phyloP scores from a whole-genome alignment of 2,888 invertebrate species.

The Protophormia terraenovae region DNA sequence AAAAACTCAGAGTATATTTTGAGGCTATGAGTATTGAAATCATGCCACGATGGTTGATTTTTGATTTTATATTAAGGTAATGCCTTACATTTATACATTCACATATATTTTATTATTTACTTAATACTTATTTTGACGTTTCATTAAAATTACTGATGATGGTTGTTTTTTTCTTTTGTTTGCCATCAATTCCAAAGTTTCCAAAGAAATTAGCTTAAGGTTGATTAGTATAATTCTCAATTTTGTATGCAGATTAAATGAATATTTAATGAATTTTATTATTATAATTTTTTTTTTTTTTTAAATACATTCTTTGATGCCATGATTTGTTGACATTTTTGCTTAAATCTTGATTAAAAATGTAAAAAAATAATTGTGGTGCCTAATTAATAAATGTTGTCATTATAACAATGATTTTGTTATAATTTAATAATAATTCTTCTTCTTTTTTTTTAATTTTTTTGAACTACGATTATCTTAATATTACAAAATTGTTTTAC shows the following conservation, averaged over 20 bases:
- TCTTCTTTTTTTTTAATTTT: too few species aligned
- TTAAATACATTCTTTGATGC: background rate
- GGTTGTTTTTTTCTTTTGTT: too few species aligned
- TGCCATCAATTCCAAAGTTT: background rate
- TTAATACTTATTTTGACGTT: constrained; percentile 13
- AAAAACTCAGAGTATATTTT: background rate
- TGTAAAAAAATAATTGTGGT: background rate
- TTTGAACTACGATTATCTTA: too few species aligned
- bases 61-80: too few species aligned
- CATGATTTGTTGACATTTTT: background rate
- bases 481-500: too few species aligned
- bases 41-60: background rate
- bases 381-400: background rate
- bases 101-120: background rate
- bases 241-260: background rate
- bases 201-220: background rate
- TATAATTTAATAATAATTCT: too few species aligned
- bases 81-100: background rate
- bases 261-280: background rate
- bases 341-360: too few species aligned
- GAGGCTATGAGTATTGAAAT: background rate
- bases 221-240: background rate
- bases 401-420: too few species aligned
- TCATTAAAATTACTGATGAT: constrained; percentile 22
- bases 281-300: background rate